phyloP scores from a whole-genome alignment of 1,140 invertebrate species.

The Bombus difficillimus region DNA sequence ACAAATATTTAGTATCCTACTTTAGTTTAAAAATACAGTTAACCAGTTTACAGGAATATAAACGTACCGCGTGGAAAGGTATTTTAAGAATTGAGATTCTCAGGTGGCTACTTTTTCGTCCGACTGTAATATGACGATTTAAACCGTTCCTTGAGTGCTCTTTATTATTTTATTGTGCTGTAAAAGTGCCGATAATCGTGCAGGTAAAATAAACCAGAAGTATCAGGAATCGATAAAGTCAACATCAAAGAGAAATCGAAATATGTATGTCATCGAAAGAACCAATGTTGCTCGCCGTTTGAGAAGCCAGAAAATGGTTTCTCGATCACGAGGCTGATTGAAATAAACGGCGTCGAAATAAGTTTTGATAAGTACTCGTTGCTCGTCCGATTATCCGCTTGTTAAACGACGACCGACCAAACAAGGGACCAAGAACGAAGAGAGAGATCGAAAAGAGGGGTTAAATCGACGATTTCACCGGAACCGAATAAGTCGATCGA shows the following conservation, averaged over 20 bases:
- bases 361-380: constrained; percentile 38
- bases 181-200: neutral
- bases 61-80: neutral
- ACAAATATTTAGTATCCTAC: neutral
- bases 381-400: constrained; percentile 41
- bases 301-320: constrained; percentile 6
- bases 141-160: too few species aligned
- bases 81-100: neutral
- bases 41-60: neutral
- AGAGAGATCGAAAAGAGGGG: neutral
- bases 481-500: constrained; percentile 66
- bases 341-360: constrained; percentile 38
- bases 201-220: neutral
- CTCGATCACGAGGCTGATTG: constrained; percentile 1
- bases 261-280: neutral
- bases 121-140: too few species aligned
- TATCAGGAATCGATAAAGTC: neutral
- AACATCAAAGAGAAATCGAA: neutral
- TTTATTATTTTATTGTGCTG: neutral
- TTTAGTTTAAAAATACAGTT: neutral
- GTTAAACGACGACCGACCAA: constrained; percentile 26
- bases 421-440: neutral
- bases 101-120: too few species aligned
- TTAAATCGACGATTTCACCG: constrained; percentile 61
- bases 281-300: neutral